Base-by-base conservation (phyloP, 2,888 invertebrate species). In the Suillia variegata region DNA sequence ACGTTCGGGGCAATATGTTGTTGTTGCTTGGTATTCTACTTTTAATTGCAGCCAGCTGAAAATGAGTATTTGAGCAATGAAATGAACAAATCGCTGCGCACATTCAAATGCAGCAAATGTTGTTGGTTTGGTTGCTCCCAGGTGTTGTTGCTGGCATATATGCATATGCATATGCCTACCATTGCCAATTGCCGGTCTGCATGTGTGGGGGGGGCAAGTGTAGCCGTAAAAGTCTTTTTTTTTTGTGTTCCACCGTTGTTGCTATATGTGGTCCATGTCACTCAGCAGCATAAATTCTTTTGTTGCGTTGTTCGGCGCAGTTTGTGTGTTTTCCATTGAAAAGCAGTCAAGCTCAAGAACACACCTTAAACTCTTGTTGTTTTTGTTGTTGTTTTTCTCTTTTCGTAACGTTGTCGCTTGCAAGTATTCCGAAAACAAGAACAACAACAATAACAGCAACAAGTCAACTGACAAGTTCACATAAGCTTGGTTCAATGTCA, bases 261-360 rank as follows among this genome's bases (percentile, higher is more conserved):
- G 38, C 38, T 10, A n/a, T n/a, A 38, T 38, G 38, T 13, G 10
- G 38, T 38, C n/a, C 38, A 38, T 38, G 38, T 31, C 31, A 31
- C 31, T 31, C 31, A 31, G 31, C 12, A 8, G 31, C 15, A 33
- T 31, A 55, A 55, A 55, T 55, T 55, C 55, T 55, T 55, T 55
- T 49, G 49, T 49, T 45, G 54, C 54, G 31, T 31, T 5, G 31
- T 31, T 31, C 31, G 38, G 3, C n/a, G 10, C 38, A 4, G 6
- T 18, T 20, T 45, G 18, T 8, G 3, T 17, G 45, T 2, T 5
- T 45, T 45, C 17, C 45, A 45, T 20, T 18, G 18, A 38, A n/a
- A 10, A 24, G 57, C 61, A 70, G 75, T 77, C 78, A 77, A 77
- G 77, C 77, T 77, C 77, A 77, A 77, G 77, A 76, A 77, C 77